Base-by-base conservation (phyloP, 2,888 invertebrate genomes). In the Ophonus ardosiacus region DNA sequence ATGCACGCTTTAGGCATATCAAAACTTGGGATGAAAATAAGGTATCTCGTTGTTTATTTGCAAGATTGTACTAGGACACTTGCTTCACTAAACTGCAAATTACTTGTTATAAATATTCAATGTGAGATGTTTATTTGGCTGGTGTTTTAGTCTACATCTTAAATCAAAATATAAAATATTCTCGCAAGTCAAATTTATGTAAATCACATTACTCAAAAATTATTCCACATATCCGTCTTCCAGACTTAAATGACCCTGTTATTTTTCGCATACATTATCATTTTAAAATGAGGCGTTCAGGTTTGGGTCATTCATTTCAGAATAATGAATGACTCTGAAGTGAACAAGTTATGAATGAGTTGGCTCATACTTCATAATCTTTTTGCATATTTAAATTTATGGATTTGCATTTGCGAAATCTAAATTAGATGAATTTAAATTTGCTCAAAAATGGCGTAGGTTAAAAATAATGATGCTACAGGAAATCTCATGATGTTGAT, bases 1-100 rank as follows among this genome's bases (percentile, higher is more conserved):
- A n/a, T n/a, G n/a, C n/a, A n/a, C n/a, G n/a, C n/a, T 1, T 31
- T 31, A 31, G 5, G 31, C 6, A 31, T 31, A 5, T 31, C 0
- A 31, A 31, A 31, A 31, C 31, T 31, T 31, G 31, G 0, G 31
- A 21, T 21, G 3, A 21, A 21, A 31, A 31, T 31, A 31, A 31
- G 31, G 5, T 31, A 6, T 31, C 31, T 31, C 31, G 5, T 5
- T 31, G 31, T 31, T 31, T 31, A 31, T 31, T 31, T 31, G 31
- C 31, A 31, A 5, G 31, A 31, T 5, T 31, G 31, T 31, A 31
- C 31, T 31, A 31, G 31, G 5, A 31, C 31, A 31, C 31, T 31
- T 76, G 83, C 83, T 83, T 74, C 83, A 83, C 63, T 83, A 83
- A 83, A 83, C 76, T 83, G 76, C 83, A 76, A 76, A 76, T 83